Base-by-base conservation (phyloP, 1,140 invertebrate genomes). In the Holotrichia oblita region DNA sequence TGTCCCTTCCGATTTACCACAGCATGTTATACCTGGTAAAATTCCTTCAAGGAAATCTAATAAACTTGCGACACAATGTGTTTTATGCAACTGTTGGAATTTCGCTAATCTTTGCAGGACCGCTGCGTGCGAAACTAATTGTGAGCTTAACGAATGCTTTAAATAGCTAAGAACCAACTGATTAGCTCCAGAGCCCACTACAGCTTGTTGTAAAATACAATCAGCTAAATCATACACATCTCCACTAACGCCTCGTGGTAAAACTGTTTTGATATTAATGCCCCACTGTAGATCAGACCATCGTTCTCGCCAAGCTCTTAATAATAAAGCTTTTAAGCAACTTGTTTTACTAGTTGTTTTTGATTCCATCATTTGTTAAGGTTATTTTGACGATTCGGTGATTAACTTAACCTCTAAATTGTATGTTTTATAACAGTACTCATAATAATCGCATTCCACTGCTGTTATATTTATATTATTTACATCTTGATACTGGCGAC, bases 251-350 rank as follows among this genome's bases (percentile, higher is more conserved):
- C 95, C 95, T 86, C 94, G 87, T 0, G 95, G 95, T 80, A 96
- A 80, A 8, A 87, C 94, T 24, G 94, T 94, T 90, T 98, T 98
- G 40, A 98, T 96, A 85, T 97, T 95, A 79, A 98, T 97, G 40
- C 96, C 96, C 96, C 96, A 99, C 87, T 97, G 94, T 34, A 97
- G 91, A 88, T 98, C 96, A 10, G 93, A 94, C 97, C 97, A 98
- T 76, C 97, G 89, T 89, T 98, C 96, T 83, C 96, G 89, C 97
- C 97, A 99, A 59, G 97, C 97, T 87, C 93, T 90, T 40, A 97
- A 87, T 79, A 98, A 90, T 9, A 97, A 88, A 78, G 94, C 93
- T 88, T 96, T 96, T n/a, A 97, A 88, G 59, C 92, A 93, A 83
- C 93, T 94, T 3, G 94, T 95, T 90, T 95, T 95, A 86, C 93